phyloP scores from a whole-genome alignment of 2,113 vertebrate genomes.

The Chrysemys picta region DNA sequence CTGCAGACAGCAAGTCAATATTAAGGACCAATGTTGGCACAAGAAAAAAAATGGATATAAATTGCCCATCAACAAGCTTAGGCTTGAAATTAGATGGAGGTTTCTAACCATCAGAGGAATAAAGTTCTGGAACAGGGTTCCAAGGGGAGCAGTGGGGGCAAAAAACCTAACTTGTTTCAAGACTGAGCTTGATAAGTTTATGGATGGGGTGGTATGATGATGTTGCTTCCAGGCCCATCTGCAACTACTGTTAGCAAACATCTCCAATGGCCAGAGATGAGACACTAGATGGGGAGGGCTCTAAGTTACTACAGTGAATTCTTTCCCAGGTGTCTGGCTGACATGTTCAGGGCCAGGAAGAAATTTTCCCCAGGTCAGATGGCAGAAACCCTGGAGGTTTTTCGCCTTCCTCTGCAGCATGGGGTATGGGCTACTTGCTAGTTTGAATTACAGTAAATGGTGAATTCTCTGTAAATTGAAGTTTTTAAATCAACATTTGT shows the following conservation, averaged over 20 bases:
- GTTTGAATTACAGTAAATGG: not conserved
- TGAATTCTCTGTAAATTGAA: not conserved
- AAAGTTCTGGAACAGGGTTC: not conserved
- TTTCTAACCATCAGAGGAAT: not conserved
- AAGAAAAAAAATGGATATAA: not conserved
- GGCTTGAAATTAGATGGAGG: not conserved
- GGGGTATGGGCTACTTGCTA: not conserved
- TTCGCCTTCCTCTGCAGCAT: not conserved
- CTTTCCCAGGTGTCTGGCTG: not conserved
- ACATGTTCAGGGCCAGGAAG: not conserved
- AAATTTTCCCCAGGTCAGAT: not conserved
- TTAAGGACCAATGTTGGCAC: not conserved
- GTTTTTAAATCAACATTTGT: not conserved
- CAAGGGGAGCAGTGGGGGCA: not conserved
- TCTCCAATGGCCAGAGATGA: not conserved
- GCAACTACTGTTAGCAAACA: not conserved
- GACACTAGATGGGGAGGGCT: not conserved
- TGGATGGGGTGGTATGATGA: not conserved
- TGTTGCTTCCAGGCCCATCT: not conserved
- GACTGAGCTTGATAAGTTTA: not conserved
- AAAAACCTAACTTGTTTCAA: not conserved
- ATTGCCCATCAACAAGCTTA: not conserved
- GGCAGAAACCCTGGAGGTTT: not conserved
- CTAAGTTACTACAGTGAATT: not conserved
- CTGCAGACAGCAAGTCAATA: too few relatives aligned